A percentile compares a stretch with the other conserved stretches of the same genome.
phyloP scores from a whole-genome alignment of 2,113 vertebrate genomes.

The Oreochromis niloticus region DNA sequence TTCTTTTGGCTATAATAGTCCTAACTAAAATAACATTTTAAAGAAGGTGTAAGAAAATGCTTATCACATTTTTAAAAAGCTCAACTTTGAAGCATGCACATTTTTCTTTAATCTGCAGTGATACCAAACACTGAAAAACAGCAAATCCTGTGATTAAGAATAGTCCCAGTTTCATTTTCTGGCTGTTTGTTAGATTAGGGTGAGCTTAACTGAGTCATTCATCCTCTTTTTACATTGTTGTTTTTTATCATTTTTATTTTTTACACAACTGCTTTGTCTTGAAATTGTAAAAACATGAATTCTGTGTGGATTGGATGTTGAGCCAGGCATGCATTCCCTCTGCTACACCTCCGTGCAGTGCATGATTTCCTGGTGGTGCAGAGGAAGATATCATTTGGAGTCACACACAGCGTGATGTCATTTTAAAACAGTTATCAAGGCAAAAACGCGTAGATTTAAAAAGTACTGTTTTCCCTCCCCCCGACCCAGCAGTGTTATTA shows the following conservation, averaged over 20 bases:
- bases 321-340: background rate
- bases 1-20: background rate
- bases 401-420: background rate
- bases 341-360: background rate
- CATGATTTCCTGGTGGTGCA: slow-evolving; percentile 30
- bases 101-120: background rate
- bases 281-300: background rate
- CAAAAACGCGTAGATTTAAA: background rate
- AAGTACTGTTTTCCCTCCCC: background rate
- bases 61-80: background rate
- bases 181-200: background rate
- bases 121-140: background rate
- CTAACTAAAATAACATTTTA: background rate
- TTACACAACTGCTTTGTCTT: background rate
- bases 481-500: background rate
- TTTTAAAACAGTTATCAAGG: background rate
- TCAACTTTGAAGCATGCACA: background rate
- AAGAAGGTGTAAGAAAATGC: background rate
- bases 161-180: background rate
- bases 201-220: background rate
- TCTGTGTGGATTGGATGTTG: background rate
- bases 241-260: background rate
- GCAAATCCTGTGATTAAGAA: background rate
- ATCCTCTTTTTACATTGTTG: background rate
- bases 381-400: slow-evolving; percentile 25